Evolutionary conservation across 2,888 invertebrate species (phyloP).

Genomic region (Cryptus viduatorius): DNA sequence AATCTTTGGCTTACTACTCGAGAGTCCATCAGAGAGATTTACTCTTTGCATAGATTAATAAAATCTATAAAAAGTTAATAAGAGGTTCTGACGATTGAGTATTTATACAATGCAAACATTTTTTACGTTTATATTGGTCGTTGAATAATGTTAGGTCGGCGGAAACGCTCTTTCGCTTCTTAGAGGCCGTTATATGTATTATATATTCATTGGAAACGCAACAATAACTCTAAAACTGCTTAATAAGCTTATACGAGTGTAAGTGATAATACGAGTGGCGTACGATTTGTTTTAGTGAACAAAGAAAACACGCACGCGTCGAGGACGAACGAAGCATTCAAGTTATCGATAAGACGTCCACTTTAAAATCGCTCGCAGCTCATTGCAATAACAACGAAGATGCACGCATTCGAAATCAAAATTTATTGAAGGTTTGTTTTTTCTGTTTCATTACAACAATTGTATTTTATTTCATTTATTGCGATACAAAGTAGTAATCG

Average conservation of each 20-base stretch:
- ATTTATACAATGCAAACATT: too few species aligned
- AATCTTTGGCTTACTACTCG: too few species aligned
- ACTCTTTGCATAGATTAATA: too few species aligned
- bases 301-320: slow-evolving; percentile 61
- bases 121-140: too few species aligned
- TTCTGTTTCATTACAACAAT: neutral
- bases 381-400: slow-evolving; percentile 70
- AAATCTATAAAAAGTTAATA: too few species aligned
- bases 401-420: slow-evolving; percentile 77
- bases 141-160: too few species aligned
- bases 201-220: neutral
- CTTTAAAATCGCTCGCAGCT: slow-evolving; percentile 17
- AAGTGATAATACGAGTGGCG: slow-evolving; percentile 1
- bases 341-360: slow-evolving; percentile 35
- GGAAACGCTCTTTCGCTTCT: neutral
- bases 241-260: neutral
- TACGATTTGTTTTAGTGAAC: slow-evolving; percentile 65
- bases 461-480: slow-evolving; percentile 12
- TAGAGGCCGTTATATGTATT: neutral
- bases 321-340: slow-evolving; percentile 31
- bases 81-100: too few species aligned
- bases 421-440: slow-evolving; percentile 78
- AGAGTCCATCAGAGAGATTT: too few species aligned
- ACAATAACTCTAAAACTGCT: neutral
- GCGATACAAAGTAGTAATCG: too few species aligned